Conservation (phyloP, 2,888 invertebrate genomes). For the Diploptera punctata region DNA sequence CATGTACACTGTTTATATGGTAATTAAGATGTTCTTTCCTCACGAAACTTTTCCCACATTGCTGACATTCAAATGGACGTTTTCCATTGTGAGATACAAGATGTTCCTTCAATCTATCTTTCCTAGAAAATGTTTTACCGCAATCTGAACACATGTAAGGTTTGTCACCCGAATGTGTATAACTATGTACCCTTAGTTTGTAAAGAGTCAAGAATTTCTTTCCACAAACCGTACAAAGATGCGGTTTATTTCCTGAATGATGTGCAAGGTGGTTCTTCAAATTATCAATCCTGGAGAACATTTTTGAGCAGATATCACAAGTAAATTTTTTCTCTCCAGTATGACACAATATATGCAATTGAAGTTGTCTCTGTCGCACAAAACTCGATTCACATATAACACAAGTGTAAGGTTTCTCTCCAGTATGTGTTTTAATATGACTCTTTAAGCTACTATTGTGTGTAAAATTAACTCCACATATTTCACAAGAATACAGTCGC, state of each 20-base stretch:
- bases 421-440: not conserved
- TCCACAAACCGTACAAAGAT: not conserved
- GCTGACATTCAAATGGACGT: conserved; percentile 8
- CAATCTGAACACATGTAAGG: not conserved
- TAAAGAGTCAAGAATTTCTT: not conserved
- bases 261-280: not conserved
- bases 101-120: conserved; percentile 7
- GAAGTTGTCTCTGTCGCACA: not conserved
- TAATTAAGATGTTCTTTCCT: conserved; percentile 21
- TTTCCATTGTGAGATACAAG: not conserved
- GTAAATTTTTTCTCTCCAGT: conserved; percentile 4
- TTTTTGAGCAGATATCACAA: not conserved
- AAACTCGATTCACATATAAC: not conserved
- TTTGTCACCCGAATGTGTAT: conserved; percentile 2
- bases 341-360: not conserved
- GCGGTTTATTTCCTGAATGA: conserved; percentile 10
- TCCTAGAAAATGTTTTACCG: conserved; percentile 12
- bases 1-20: too few species aligned
- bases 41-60: conserved; percentile 13
- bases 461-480: not conserved
- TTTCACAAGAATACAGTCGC: not conserved
- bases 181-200: not conserved
- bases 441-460: not conserved
- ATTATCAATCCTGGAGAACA: not conserved
- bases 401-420: not conserved